Base-by-base conservation (phyloP, 2,888 invertebrate genomes). In the Pemphredon lugubris region DNA sequence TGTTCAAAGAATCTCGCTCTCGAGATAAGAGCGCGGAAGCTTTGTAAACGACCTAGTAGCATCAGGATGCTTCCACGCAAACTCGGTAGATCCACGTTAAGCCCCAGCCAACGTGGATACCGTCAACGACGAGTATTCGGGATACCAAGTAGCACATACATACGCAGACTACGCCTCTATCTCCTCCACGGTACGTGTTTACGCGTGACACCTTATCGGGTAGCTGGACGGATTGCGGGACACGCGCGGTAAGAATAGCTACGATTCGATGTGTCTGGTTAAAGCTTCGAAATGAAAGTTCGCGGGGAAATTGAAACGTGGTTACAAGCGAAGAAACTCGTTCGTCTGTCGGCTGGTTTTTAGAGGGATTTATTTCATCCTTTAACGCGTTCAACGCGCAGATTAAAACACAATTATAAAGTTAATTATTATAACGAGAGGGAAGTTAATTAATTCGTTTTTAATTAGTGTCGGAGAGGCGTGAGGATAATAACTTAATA, bases 61-160 rank as follows among this genome's bases (percentile, higher is more conserved):
- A 21, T 7, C 32, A 20, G 21, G 20, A 47, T 23, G 57, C 37
- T 66, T 66, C 18, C 67, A 42, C 32, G 54, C 55, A 47, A 68
- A 47, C 60, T 67, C 48, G 21, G 20, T 55, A 72, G 54, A 72
- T 74, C 67, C 72, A 37, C 7, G 72, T 55, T 72, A 74, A 74
- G 51, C 64, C 44, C 16, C 14, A 16, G 42, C 39, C 50, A 59
- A 57, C 65, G 55, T 16, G 20, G 60, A 64, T 34, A 23, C 34
- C 44, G 45, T 37, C 45, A 32, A 37, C 48, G 26, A 51, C 59
- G 45, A 34, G 13, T 47, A 34, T 54, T 68, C 39, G 14, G 59
- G 60, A 61, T 37, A 26, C 55, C 30, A 23, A n/a, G 23, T 11
- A 44, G n/a, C n/a, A 40, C 30, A n/a, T 51, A 51, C 37, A 37